Conservation (phyloP, 2,888 invertebrate genomes). For the Oscheius myriophilus region DNA sequence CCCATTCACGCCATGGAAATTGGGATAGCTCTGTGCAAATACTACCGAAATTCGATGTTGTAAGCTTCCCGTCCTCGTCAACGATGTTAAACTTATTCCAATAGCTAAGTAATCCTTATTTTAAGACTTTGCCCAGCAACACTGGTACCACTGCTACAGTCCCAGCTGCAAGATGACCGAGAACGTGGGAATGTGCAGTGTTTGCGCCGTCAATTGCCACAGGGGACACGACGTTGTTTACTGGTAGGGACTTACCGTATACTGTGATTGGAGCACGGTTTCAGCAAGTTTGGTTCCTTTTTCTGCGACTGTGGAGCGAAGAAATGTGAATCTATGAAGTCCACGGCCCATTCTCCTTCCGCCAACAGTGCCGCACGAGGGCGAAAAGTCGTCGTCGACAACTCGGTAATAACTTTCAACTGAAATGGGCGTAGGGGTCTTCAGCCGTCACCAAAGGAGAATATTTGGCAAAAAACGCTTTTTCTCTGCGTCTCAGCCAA, state of each 20-base stretch:
- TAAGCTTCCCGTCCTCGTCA: too few species aligned
- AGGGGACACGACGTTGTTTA: slow-evolving; percentile 82
- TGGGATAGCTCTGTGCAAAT: too few species aligned
- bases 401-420: background rate
- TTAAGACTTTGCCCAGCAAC: slow-evolving; percentile 92
- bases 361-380: slow-evolving; percentile 37
- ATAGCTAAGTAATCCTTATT: slow-evolving; percentile 77
- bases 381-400: slow-evolving; percentile 19
- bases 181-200: slow-evolving; percentile 95
- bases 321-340: slow-evolving; percentile 34
- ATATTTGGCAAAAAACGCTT: too few species aligned
- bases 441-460: too few species aligned
- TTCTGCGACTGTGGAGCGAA: slow-evolving; percentile 96
- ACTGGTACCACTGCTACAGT: slow-evolving; percentile 89
- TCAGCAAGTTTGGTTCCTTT: slow-evolving; percentile 97
- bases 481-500: too few species aligned
- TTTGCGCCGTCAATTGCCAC: slow-evolving; percentile 96
- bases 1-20: too few species aligned
- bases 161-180: slow-evolving; percentile 94
- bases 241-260: slow-evolving; percentile 26
- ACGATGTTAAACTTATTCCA: too few species aligned
- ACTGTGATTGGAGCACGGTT: slow-evolving; percentile 71
- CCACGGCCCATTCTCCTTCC: slow-evolving; percentile 28
- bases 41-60: too few species aligned
- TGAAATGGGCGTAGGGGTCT: too few species aligned